phyloP scores from a whole-genome alignment of 2,888 invertebrate species.

The Nemurella pictetii region DNA sequence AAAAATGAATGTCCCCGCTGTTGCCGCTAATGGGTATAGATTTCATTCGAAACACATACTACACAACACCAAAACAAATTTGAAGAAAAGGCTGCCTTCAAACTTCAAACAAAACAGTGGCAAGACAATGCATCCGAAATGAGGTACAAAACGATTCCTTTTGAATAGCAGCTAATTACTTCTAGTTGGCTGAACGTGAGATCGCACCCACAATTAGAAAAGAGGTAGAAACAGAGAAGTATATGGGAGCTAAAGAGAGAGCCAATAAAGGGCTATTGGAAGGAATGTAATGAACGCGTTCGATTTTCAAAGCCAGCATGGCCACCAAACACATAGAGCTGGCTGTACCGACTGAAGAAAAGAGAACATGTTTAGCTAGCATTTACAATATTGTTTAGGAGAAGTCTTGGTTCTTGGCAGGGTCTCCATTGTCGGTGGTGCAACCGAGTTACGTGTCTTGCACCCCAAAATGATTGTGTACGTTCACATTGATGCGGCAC shows the following conservation, averaged over 20 bases:
- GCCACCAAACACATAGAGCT: constrained; percentile 13
- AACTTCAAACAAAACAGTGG: constrained; percentile 25
- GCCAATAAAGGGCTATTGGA: constrained; percentile 21
- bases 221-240: constrained; percentile 14
- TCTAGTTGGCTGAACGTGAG: constrained; percentile 11
- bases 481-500: neutral
- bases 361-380: neutral
- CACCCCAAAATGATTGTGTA: neutral
- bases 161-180: constrained; percentile 30
- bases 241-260: neutral
- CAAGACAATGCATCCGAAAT: constrained; percentile 19
- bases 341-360: neutral
- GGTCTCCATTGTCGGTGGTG: neutral
- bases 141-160: constrained; percentile 31
- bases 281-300: constrained; percentile 15
- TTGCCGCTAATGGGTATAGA: neutral
- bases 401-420: neutral
- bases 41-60: neutral
- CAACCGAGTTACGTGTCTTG: neutral
- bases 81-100: neutral
- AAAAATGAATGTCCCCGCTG: neutral
- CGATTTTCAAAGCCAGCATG: constrained; percentile 14
- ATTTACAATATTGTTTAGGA: neutral
- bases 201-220: constrained; percentile 27
- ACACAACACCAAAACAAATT: constrained; percentile 15